Conservation (phyloP, 2,888 invertebrate genomes). For the Scaptomyza reducta region DNA sequence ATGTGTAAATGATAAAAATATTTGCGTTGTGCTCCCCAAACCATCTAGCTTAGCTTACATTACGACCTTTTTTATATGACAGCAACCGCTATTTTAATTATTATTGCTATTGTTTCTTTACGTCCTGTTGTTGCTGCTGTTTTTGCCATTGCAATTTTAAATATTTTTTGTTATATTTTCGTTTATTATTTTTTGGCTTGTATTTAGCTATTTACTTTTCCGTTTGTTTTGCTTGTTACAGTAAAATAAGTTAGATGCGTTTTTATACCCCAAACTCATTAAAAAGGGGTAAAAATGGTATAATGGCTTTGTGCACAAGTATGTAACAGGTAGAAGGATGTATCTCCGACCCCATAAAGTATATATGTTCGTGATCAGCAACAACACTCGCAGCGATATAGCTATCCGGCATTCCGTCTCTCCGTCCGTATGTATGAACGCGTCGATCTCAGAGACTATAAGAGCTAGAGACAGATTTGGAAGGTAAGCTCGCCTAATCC, state of each 20-base stretch:
- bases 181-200: slow-evolving; percentile 1
- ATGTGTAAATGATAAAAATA: slow-evolving; percentile 43
- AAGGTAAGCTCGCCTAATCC: too few relatives aligned
- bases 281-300: too few relatives aligned
- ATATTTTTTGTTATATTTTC: slow-evolving; percentile 10
- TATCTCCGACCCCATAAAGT: too few relatives aligned
- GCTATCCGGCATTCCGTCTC: too few relatives aligned
- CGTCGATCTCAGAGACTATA: too few relatives aligned
- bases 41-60: slow-evolving; percentile 37
- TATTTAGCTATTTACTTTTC: not conserved
- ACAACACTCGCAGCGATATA: too few relatives aligned
- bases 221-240: not conserved
- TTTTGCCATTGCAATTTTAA: slow-evolving; percentile 2
- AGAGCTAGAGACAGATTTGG: too few relatives aligned
- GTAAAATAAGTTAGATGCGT: not conserved
- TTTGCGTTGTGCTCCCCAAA: slow-evolving; percentile 36
- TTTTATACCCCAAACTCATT: too few relatives aligned
- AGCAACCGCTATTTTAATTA: slow-evolving; percentile 61
- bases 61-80: slow-evolving; percentile 29
- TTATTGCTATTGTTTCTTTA: slow-evolving; percentile 24
- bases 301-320: too few relatives aligned
- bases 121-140: not conserved
- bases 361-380: too few relatives aligned
- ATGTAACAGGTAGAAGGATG: too few relatives aligned
- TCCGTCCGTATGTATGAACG: too few relatives aligned